A percentile compares a stretch with the other conserved stretches of the same genome.
Conservation (phyloP, 2,888 invertebrate genomes). For the Catocala fraxini region DNA sequence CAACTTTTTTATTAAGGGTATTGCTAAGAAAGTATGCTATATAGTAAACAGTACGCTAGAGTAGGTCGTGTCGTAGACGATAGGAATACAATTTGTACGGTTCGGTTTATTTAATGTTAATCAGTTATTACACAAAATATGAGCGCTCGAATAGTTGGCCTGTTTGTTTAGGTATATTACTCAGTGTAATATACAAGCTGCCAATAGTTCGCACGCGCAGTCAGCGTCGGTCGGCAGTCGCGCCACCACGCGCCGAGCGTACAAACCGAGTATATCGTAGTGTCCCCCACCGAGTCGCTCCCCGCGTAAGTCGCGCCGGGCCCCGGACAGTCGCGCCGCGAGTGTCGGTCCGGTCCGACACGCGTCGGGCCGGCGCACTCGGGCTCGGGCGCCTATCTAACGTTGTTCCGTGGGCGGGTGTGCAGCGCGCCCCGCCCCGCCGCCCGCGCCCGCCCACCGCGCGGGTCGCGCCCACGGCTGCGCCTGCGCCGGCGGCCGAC, state of each 20-base stretch:
- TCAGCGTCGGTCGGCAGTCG: background rate
- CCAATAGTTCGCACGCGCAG: background rate
- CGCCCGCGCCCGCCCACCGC: constrained; percentile 28
- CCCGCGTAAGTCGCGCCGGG: background rate
- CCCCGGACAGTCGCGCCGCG: background rate
- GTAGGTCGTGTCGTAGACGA: background rate
- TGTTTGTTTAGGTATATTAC: too few relatives aligned
- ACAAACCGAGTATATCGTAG: too few relatives aligned
- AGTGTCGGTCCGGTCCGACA: constrained; percentile 22
- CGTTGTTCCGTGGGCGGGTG: constrained; percentile 48
- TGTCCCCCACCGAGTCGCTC: too few relatives aligned
- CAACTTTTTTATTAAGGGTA: too few relatives aligned
- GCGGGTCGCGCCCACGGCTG: constrained; percentile 19
- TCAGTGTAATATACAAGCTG: too few relatives aligned
- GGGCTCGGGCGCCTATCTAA: constrained; percentile 37
- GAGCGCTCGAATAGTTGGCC: too few relatives aligned
- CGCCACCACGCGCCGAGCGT: too few relatives aligned
- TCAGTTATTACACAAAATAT: background rate
- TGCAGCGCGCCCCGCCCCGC: constrained; percentile 41
- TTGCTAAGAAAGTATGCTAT: too few relatives aligned
- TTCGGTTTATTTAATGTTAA: background rate
- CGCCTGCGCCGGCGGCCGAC: too few relatives aligned
- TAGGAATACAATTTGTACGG: background rate
- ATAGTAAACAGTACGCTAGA: too few relatives aligned
- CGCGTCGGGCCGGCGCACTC: constrained; percentile 24